Evolutionary conservation across 2,113 vertebrate species (phyloP).

Genomic region (Alosa alosa): DNA sequence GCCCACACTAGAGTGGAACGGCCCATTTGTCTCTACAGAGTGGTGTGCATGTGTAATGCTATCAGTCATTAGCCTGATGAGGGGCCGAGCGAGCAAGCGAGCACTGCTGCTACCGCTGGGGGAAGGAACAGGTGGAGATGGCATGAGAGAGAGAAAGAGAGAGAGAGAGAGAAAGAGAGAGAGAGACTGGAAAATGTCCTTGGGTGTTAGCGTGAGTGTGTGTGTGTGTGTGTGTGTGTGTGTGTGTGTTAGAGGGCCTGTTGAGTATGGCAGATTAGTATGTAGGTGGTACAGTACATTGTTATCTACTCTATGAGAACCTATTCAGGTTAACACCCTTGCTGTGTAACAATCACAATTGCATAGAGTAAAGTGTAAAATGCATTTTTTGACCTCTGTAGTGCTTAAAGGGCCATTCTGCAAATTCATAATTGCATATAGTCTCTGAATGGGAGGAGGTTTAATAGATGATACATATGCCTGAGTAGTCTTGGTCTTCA

Average conservation of each 20-base stretch:
- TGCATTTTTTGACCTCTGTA: neutral
- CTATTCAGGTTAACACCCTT: neutral
- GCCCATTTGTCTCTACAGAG: slow-evolving; percentile 76
- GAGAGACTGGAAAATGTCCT: neutral
- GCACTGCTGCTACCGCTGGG: neutral
- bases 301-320: neutral
- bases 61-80: slow-evolving; percentile 81
- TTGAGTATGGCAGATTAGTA: neutral
- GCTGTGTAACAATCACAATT: neutral
- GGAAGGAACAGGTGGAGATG: neutral
- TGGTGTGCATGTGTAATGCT: slow-evolving; percentile 68
- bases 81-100: slow-evolving; percentile 35
- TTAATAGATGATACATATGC: neutral
- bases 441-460: neutral
- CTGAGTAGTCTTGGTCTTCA: neutral
- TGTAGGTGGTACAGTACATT: neutral
- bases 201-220: slow-evolving; percentile 26
- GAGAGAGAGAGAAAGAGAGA: neutral
- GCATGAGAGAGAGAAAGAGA: neutral
- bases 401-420: neutral
- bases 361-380: neutral
- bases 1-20: neutral
- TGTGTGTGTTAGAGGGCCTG: neutral
- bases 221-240: no score
- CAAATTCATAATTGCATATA: neutral